phyloP scores from a whole-genome alignment of 2,797 vertebrate species.

The Scleropages formosus region DNA sequence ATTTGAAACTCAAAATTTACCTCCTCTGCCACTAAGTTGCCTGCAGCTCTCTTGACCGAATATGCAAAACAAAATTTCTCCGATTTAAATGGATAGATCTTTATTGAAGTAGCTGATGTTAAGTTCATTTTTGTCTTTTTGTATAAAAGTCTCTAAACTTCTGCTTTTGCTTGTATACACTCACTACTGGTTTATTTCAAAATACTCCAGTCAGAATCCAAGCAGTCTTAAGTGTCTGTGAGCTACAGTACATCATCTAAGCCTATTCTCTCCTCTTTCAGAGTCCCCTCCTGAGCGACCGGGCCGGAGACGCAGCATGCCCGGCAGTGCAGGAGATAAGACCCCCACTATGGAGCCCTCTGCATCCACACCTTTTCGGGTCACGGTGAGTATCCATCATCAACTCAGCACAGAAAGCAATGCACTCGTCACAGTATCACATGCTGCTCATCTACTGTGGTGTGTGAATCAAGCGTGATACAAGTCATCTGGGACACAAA shows the following conservation, averaged over 20 bases:
- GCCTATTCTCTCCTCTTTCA: conserved; percentile 47
- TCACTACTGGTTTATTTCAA: too few species aligned
- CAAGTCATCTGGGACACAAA: conserved; percentile 12
- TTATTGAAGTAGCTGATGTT: too few species aligned
- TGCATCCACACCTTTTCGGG: conserved; percentile 82
- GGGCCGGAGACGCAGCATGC: conserved; percentile 89
- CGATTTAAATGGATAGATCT: too few species aligned
- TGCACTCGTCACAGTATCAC: not conserved
- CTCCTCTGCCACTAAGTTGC: too few species aligned
- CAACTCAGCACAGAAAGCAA: not conserved
- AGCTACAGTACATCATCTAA: not conserved
- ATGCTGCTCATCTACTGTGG: conserved; percentile 25
- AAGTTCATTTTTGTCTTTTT: too few species aligned
- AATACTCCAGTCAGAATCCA: too few species aligned
- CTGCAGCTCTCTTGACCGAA: too few species aligned
- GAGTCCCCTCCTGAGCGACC: conserved; percentile 89
- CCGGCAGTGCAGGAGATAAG: conserved; percentile 81
- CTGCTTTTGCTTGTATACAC: too few species aligned
- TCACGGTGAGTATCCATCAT: conserved; percentile 83
- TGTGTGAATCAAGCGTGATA: not conserved
- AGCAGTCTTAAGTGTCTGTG: not conserved
- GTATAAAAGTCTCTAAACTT: too few species aligned
- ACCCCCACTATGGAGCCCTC: conserved; percentile 83
- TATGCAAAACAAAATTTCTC: too few species aligned
- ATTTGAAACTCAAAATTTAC: too few species aligned